phyloP scores from a whole-genome alignment of 2,888 invertebrate species.

The Chaitophorus viminalis region DNA sequence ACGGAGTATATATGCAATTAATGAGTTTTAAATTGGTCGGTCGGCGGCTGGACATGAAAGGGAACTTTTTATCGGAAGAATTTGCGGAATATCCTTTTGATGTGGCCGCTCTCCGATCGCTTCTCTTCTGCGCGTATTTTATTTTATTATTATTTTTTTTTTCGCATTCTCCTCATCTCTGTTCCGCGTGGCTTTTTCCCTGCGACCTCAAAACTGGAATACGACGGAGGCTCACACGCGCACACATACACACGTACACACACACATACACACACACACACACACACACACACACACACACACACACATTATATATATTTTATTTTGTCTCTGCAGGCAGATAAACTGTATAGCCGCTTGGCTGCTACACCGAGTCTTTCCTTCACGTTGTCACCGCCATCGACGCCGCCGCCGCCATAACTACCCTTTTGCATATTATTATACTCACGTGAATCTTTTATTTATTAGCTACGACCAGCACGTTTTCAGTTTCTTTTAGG shows the following conservation, averaged over 20 bases:
- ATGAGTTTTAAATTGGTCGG: conserved; percentile 62
- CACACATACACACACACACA: no score
- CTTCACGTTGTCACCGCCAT: neutral
- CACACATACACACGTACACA: neutral
- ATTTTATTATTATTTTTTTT: conserved; percentile 38
- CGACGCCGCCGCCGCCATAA: neutral
- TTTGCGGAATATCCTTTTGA: conserved; percentile 59
- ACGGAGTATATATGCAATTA: conserved; percentile 51
- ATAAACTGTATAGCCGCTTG: neutral
- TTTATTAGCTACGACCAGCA: no score
- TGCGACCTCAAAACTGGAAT: conserved; percentile 51
- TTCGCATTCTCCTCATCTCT: conserved; percentile 26
- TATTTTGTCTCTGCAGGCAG: conserved; percentile 37
- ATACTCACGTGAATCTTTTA: no score
- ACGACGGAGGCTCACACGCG: neutral
- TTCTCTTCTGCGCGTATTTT: conserved; percentile 42
- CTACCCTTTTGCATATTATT: neutral
- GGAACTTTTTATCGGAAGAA: conserved; percentile 61
- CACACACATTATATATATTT: neutral
- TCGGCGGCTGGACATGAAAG: conserved; percentile 58
- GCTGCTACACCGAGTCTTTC: neutral
- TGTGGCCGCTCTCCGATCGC: conserved; percentile 37
- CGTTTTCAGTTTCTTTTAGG: no score
- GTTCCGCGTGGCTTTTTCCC: conserved; percentile 6
- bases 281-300: neutral